A percentile compares a stretch with the other conserved stretches of the same genome.
phyloP scores from a whole-genome alignment of 2,113 vertebrate species.

The Neomonachus schauinslandi region DNA sequence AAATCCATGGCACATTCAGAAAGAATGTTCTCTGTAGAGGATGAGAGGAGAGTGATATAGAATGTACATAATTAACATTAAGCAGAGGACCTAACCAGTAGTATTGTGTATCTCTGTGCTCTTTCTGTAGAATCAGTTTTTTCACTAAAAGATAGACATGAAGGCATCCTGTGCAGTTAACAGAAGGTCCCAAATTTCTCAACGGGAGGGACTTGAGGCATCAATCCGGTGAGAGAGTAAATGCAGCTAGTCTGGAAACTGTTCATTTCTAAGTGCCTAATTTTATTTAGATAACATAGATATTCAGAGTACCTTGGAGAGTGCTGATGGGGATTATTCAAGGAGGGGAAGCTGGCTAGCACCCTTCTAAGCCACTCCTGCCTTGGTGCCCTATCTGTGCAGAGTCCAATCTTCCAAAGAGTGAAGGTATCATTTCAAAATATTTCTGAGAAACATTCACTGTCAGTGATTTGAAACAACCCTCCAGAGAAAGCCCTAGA shows the following conservation, averaged over 20 bases:
- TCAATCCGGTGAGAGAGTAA: neutral
- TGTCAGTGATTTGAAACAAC: neutral
- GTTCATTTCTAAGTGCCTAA: neutral
- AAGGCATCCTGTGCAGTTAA: neutral
- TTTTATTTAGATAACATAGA: neutral
- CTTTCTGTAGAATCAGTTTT: neutral
- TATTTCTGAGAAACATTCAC: neutral
- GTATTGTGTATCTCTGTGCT: neutral
- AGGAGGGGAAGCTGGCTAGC: rapidly evolving
- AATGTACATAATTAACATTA: neutral
- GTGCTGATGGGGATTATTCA: neutral
- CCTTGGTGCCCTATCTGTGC: rapidly evolving
- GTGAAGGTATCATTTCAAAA: neutral
- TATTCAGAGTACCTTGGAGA: neutral
- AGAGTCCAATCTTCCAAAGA: neutral
- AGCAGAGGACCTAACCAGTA: neutral
- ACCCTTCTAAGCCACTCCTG: neutral
- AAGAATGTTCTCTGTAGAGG: neutral
- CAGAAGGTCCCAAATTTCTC: neutral
- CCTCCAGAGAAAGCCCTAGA: neutral
- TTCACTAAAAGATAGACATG: neutral
- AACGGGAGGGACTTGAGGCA: rapidly evolving
- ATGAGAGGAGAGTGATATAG: neutral
- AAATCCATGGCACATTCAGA: neutral
- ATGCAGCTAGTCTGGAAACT: neutral